Evolutionary conservation across 1,140 invertebrate species (phyloP).

Genomic region (Leptinotarsa texana): DNA sequence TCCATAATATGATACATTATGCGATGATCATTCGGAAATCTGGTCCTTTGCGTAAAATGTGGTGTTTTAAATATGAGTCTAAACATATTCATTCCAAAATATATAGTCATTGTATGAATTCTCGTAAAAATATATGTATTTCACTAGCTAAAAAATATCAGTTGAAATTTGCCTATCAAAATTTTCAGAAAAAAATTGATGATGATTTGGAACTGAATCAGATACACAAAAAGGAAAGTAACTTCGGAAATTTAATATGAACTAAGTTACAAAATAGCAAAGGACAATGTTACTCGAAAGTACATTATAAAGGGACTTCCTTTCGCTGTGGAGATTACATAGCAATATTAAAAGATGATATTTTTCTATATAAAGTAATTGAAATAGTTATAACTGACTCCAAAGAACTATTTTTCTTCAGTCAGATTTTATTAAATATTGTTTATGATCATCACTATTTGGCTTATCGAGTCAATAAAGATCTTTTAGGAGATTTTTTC

Average conservation of each 20-base stretch:
- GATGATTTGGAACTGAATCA: not conserved
- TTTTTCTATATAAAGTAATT: not conserved
- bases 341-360: slow-evolving; percentile 4
- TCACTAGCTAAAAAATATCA: slow-evolving; percentile 22
- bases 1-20: slow-evolving; percentile 45
- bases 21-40: slow-evolving; percentile 32
- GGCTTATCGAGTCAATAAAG: too few species aligned
- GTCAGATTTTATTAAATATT: too few species aligned
- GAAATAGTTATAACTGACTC: too few species aligned
- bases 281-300: not conserved
- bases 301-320: not conserved
- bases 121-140: slow-evolving; percentile 23
- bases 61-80: slow-evolving; percentile 15
- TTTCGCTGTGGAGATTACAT: not conserved
- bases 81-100: slow-evolving; percentile 20
- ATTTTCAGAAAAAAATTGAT: not conserved
- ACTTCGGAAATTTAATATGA: not conserved
- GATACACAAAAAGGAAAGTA: not conserved
- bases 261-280: not conserved
- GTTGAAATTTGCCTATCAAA: slow-evolving; percentile 10
- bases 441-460: too few species aligned
- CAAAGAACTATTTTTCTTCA: too few species aligned
- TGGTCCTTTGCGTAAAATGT: slow-evolving; percentile 39
- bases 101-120: slow-evolving; percentile 14
- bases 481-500: too few species aligned